These are phyloP conservation scores for Flexamia atlantica DNA, from an alignment of 2,888 invertebrate species.

Conservation along the genomic window DNA sequence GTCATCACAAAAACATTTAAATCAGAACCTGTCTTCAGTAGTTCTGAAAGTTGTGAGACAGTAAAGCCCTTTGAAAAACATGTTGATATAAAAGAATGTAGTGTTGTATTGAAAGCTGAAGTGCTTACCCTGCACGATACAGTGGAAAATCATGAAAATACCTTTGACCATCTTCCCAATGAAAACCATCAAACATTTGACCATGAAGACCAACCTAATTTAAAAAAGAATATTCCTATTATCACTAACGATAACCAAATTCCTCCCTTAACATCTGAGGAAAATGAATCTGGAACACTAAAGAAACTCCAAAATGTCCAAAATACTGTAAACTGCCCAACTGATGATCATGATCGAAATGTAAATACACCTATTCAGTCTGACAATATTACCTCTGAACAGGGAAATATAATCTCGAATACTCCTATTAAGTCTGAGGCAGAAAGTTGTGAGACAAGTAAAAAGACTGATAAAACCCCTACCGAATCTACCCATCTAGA, in stretches of 20 bases:
- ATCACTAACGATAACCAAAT: background rate
- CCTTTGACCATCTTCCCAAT: background rate
- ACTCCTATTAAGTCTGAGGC: background rate
- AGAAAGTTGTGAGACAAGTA: background rate
- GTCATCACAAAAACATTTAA: background rate
- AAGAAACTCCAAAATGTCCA: background rate
- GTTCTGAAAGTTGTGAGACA: background rate
- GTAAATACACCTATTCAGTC: background rate
- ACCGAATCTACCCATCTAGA: background rate
- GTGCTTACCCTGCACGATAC: background rate
- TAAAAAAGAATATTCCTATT: background rate
- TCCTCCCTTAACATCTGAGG: background rate
- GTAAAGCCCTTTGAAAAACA: background rate
- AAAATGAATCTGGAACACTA: background rate
- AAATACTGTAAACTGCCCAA: background rate
- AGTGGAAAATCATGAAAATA: background rate
- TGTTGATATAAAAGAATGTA: conserved; percentile 8
- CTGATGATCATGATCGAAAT: background rate
- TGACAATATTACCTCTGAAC: background rate
- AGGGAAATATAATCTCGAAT: background rate
- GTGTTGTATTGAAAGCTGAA: background rate
- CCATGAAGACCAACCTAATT: background rate
- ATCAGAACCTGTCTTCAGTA: background rate
- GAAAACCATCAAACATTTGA: background rate
- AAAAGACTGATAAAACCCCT: background rate